These are phyloP conservation scores for Cerceris ruficornis DNA, from an alignment of 2,888 invertebrate species.

Conservation along the genomic window DNA sequence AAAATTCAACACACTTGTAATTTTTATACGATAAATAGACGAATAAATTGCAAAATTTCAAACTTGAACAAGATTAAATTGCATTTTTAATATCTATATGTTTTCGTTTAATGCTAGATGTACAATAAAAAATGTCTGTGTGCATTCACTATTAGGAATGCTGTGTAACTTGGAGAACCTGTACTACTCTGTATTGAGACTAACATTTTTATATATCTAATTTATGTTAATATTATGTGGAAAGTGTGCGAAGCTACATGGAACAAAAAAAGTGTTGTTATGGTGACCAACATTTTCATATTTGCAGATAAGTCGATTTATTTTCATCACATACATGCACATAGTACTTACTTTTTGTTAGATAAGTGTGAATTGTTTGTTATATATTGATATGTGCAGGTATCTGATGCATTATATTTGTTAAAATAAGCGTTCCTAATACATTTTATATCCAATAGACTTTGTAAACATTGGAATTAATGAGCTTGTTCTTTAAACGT, in stretches of 20 bases:
- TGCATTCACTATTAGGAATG: constrained; percentile 31
- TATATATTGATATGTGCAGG: constrained; percentile 18
- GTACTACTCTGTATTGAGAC: constrained; percentile 17
- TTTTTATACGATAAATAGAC: constrained; percentile 13
- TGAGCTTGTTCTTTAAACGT: neutral
- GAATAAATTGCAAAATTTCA: constrained; percentile 9
- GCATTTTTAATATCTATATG: constrained; percentile 23
- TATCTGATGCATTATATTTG: constrained; percentile 13
- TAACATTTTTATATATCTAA: constrained; percentile 7
- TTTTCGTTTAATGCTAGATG: constrained; percentile 23
- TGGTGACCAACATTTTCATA: constrained; percentile 26
- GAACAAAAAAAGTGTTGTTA: neutral
- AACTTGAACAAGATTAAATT: constrained; percentile 14
- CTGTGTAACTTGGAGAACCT: constrained; percentile 18
- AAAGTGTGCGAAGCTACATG: constrained; percentile 13
- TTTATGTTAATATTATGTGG: constrained; percentile 7
- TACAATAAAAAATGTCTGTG: constrained; percentile 24
- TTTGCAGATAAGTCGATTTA: constrained; percentile 40
- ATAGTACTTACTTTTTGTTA: neutral
- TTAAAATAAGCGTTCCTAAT: constrained; percentile 25
- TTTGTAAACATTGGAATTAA: neutral
- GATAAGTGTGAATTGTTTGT: neutral
- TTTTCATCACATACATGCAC: constrained; percentile 13
- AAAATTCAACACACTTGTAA: neutral
- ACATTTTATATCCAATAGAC: neutral